phyloP scores from a whole-genome alignment of 2,888 invertebrate genomes.

The Apamea epomidion region DNA sequence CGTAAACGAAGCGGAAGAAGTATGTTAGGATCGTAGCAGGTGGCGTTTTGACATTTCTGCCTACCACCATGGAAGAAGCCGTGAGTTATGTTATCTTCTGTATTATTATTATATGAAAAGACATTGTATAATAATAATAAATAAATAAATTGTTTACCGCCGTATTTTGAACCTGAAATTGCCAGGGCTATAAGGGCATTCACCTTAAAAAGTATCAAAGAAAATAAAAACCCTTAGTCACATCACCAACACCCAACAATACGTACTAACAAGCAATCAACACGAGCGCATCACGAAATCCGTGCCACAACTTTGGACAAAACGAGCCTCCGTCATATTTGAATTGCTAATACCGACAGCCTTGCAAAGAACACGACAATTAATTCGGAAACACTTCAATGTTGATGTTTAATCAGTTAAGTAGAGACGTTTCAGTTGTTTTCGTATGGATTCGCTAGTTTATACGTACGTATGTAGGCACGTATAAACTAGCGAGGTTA shows the following conservation, averaged over 20 bases:
- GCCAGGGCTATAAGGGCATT: neutral
- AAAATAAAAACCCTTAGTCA: neutral
- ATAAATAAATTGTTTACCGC: neutral
- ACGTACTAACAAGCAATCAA: slow-evolving; percentile 61
- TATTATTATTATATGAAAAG: neutral
- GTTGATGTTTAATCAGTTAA: slow-evolving; percentile 84
- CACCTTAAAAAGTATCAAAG: neutral
- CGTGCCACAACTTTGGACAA: slow-evolving; percentile 69
- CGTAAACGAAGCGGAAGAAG: neutral
- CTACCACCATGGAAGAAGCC: neutral
- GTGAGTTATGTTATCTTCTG: neutral
- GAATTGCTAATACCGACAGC: slow-evolving; percentile 84
- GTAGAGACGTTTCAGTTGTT: slow-evolving; percentile 69
- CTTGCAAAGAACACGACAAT: slow-evolving; percentile 86
- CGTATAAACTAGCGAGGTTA: no score
- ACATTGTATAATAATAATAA: neutral
- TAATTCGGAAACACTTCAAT: slow-evolving; percentile 80
- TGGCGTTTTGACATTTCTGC: neutral
- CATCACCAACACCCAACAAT: slow-evolving; percentile 7
- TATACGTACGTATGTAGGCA: neutral
- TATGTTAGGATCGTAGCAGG: neutral
- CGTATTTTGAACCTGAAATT: neutral
- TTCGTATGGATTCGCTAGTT: slow-evolving; percentile 37
- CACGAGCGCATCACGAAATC: slow-evolving; percentile 61
- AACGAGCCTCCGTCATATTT: slow-evolving; percentile 70